These are phyloP conservation scores for Margarornis squamiger DNA, from an alignment of 2,797 vertebrate genomes.

Conservation along the genomic window DNA sequence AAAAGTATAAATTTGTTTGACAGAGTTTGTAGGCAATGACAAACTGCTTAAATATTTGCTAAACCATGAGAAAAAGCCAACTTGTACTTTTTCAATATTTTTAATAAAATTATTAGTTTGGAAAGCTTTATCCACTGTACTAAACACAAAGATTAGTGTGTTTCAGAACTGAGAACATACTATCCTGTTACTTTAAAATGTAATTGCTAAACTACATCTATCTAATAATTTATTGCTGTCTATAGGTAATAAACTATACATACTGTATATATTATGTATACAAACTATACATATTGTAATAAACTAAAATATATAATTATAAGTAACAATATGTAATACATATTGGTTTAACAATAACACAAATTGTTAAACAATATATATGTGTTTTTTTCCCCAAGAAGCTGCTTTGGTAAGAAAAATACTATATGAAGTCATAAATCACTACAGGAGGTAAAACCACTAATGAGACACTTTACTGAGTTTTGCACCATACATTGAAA, in stretches of 20 bases:
- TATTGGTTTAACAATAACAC: not conserved
- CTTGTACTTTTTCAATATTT: not conserved
- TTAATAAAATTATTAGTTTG: not conserved
- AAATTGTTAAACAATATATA: not conserved
- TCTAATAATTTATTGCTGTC: not conserved
- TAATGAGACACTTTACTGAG: not conserved
- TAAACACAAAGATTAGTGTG: not conserved
- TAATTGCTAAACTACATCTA: not conserved
- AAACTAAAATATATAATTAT: not conserved
- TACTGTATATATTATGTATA: not conserved
- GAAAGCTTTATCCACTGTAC: not conserved
- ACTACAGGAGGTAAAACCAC: not conserved
- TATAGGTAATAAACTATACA: not conserved
- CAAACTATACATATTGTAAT: too few species aligned
- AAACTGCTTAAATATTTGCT: not conserved
- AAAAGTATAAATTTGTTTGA: not conserved
- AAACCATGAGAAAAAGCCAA: not conserved
- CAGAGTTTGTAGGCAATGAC: not conserved
- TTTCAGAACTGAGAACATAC: not conserved
- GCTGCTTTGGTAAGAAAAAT: not conserved
- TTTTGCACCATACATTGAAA: not conserved
- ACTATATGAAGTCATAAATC: not conserved
- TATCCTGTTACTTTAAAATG: not conserved
- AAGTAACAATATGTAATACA: not conserved
- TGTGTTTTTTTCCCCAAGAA: not conserved